These are phyloP conservation scores for Sardina pilchardus DNA, from an alignment of 2,113 vertebrate species.

Conservation along the genomic window DNA sequence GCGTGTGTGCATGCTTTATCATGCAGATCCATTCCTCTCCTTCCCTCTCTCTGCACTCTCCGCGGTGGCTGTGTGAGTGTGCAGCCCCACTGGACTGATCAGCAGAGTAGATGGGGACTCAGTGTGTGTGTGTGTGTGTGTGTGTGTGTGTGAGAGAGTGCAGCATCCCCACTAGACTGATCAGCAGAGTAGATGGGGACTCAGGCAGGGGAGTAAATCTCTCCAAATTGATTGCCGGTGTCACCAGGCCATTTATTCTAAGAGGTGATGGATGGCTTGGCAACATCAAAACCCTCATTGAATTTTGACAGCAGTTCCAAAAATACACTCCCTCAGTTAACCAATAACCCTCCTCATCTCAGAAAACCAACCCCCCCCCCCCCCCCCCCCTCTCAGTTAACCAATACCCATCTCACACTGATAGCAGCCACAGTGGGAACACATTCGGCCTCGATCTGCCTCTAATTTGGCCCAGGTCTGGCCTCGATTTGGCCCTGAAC, in stretches of 20 bases:
- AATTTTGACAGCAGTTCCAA: background rate
- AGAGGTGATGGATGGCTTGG: conserved; percentile 28
- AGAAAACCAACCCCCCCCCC: background rate
- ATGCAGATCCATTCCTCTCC: background rate
- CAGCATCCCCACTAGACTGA: conserved; percentile 14
- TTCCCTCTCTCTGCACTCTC: background rate
- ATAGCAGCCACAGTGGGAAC: background rate
- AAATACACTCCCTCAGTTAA: background rate
- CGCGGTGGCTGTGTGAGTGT: background rate
- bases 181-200: conserved; percentile 38
- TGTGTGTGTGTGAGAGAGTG: background rate
- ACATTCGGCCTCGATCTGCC: background rate
- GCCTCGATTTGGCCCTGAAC: background rate
- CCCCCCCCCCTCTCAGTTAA: background rate
- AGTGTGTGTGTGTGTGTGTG: no score
- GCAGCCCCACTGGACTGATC: conserved; percentile 23
- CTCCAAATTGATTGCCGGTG: conserved; percentile 33
- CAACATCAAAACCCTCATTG: background rate
- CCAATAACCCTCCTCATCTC: background rate
- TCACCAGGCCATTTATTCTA: conserved; percentile 31
- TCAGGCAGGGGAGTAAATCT: conserved; percentile 48
- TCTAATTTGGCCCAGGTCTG: background rate
- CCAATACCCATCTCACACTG: no score
- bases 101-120: conserved; percentile 36
- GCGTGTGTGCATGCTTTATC: background rate